Evolutionary conservation across 1,140 invertebrate species (phyloP).

Genomic region (Hypothenemus hampei): DNA sequence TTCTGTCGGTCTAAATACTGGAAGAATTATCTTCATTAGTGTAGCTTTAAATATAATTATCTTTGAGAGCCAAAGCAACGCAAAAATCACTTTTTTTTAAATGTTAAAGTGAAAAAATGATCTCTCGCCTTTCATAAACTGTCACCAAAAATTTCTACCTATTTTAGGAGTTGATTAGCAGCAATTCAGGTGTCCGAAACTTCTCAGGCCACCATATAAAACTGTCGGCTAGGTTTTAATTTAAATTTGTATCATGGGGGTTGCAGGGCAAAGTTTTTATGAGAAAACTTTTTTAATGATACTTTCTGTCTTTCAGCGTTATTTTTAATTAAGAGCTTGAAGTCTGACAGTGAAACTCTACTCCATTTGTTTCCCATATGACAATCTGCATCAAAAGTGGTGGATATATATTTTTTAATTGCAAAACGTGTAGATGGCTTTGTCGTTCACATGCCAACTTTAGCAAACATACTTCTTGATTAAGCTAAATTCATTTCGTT

Average conservation of each 20-base stretch:
- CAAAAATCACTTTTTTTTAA: too few species aligned
- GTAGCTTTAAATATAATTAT: too few species aligned
- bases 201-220: background rate
- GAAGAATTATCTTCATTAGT: too few species aligned
- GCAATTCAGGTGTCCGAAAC: background rate
- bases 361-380: too few species aligned
- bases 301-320: background rate
- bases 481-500: constrained; percentile 8
- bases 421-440: too few species aligned
- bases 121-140: too few species aligned
- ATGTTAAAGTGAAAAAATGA: too few species aligned
- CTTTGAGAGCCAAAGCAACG: too few species aligned
- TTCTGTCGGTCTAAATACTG: too few species aligned
- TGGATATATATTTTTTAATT: too few species aligned
- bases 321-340: constrained; percentile 3
- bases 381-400: too few species aligned
- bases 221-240: constrained; percentile 2
- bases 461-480: background rate
- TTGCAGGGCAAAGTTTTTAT: constrained; percentile 3
- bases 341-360: too few species aligned
- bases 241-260: constrained; percentile 4
- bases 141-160: constrained; percentile 5
- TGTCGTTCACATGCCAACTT: background rate
- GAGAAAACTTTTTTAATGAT: constrained; percentile 14
- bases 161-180: constrained; percentile 1